Base-by-base conservation (phyloP, 2,797 vertebrate genomes). In the Notolepis coatsorum region DNA sequence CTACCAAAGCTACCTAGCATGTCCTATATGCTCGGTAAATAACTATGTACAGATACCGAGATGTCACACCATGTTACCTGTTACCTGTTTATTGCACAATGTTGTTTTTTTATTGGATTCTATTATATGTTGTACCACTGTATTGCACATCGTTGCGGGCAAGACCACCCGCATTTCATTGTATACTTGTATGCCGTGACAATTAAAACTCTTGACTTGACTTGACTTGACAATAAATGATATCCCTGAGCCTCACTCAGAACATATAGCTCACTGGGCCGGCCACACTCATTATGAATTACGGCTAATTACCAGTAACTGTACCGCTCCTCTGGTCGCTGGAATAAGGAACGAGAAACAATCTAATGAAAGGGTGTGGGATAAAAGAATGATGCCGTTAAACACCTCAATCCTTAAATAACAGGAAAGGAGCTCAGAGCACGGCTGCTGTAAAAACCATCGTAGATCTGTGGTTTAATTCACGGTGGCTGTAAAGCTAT, bases 251-350 rank as follows among this genome's bases (percentile, higher is more conserved):
- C 76, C 77, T 65, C 65, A 62, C 54, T 71, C 56, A 28, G 61
- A 79, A 75, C 68, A 57, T 71, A 52, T 67, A 81, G 79, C 73
- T 80, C 58, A 82, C 41, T 77, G 71, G 67, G 83, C 71, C 64
- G 49, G 84, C 66, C 69, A 71, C 75, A 66, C 28, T 88, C 73
- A 84, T 88, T 85, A 83, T 59, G 50, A 84, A 63, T 47, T 73
- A 35, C 54, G 49, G 68, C 69, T 85, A 84, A 86, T 78, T 85
- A 72, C 68, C 65, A 41, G 60, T 60, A 55, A 63, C 41, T 61
- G 35, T 48, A 42, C 20, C 30, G 61, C 77, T 80, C 62, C 41
- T 60, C 46, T 52, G 52, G 45, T 64, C 50, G 42, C 23, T 68
- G 57, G 41, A 65, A 70, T 55, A 77, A 71, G 15, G n/a, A 37